Evolutionary conservation across 2,888 invertebrate species (phyloP), one percentile per base, ranked within the genome.

Genomic region (Brachyopa scutellaris): DNA sequence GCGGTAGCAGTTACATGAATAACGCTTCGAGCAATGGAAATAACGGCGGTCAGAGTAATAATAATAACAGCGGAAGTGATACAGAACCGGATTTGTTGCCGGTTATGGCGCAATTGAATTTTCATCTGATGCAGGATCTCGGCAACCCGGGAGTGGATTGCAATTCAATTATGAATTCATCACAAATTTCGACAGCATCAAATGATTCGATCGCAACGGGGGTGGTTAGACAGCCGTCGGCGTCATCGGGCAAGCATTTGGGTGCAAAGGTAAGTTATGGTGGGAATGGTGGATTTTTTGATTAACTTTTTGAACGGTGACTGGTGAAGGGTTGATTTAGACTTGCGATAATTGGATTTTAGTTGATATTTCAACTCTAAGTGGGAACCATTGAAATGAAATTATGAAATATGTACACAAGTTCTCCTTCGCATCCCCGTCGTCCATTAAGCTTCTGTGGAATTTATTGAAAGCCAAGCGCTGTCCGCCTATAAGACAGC

Each of bases 91-190:
- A 72, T 84, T 83, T 85, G 82, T 84, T 78, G 51, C 85, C 40
- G 83, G 85, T 76, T 84, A 85, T 87, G 76, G 88, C 89, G 23
- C 88, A 88, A 84, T 85, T 88, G 64, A 89, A 88, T 84, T 89
- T 89, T 61, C 88, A 89, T 85, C 82, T 89, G 70, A 82, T 89
- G 84, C 87, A 88, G 61, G 85, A 86, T 15, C 74, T 76, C 9
- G 84, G 84, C 59, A 86, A 69, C 70, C 86, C 85, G 38, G 85
- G 86, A 79, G 85, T 85, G 67, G 90, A 90, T 78, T 87, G 86
- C 85, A 89, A 88, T 85, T 88, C 88, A 80, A 88, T 90, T 84
- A 90, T 90, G 91, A 90, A 90, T 77, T 86, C 90, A 87, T 90
- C 90, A 86, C 91, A 90, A 87, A 90, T 90, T 85, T 90, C 90